phyloP scores from a whole-genome alignment of 1,140 invertebrate genomes.

The Sarcophaga peregrina region DNA sequence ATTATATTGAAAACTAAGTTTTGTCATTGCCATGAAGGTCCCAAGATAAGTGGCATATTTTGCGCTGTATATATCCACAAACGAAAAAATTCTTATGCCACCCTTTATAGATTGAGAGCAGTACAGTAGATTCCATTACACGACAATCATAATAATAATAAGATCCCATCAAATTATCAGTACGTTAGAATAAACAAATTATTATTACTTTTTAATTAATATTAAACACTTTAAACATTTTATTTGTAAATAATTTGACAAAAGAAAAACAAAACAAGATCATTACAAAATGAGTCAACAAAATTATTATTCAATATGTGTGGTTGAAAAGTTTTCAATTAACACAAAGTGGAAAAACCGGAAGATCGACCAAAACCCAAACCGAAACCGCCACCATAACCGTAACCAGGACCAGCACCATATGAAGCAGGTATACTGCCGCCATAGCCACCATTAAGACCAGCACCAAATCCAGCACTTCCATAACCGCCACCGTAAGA shows the following conservation, averaged over 20 bases:
- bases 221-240: background rate
- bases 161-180: no score
- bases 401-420: background rate
- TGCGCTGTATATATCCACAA: no score
- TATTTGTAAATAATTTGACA: background rate
- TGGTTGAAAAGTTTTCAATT: background rate
- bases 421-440: background rate
- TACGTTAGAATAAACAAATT: no score
- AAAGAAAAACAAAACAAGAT: background rate
- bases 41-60: no score
- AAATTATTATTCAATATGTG: background rate
- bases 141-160: no score
- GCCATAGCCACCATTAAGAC: background rate
- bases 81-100: no score
- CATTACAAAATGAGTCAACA: background rate
- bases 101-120: no score
- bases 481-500: conserved; percentile 3
- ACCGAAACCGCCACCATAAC: conserved; percentile 51
- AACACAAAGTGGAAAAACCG: conserved; percentile 4
- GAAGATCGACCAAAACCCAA: conserved; percentile 50
- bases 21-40: no score
- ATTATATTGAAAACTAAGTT: no score
- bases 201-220: no score
- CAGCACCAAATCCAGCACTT: background rate
- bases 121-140: no score